Conservation (phyloP, 1,140 invertebrate genomes). For the Olivierus martensii region DNA sequence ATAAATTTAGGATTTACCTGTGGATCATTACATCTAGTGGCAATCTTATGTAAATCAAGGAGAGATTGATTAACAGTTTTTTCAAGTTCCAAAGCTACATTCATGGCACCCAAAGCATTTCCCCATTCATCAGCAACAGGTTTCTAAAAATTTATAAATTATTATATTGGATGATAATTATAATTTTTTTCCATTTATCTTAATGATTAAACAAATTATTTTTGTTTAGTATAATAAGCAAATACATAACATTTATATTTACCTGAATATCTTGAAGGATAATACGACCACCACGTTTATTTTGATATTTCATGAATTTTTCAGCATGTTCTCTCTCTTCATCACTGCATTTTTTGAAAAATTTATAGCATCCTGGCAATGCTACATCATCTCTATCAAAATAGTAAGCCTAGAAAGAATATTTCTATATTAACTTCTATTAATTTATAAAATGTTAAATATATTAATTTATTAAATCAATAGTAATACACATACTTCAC, state of each 20-base stretch:
- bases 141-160: constrained; percentile 30
- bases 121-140: constrained; percentile 43
- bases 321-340: constrained; percentile 49
- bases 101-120: constrained; percentile 40
- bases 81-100: constrained; percentile 42
- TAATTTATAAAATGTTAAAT: too few species aligned
- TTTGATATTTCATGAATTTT: constrained; percentile 48
- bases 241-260: background rate
- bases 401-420: constrained; percentile 41
- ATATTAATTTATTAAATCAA: too few species aligned
- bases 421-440: too few species aligned
- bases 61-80: constrained; percentile 43
- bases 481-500: too few species aligned
- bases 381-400: constrained; percentile 52
- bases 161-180: too few species aligned
- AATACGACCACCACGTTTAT: constrained; percentile 37
- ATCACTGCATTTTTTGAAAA: constrained; percentile 40
- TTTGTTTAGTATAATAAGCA: background rate
- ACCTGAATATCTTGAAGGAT: constrained; percentile 16
- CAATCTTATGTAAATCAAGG: constrained; percentile 35
- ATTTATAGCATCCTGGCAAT: constrained; percentile 42
- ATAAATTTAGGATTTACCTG: constrained; percentile 21
- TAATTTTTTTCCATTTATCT: too few species aligned
- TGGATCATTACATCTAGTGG: constrained; percentile 29
- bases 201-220: too few species aligned